phyloP scores from a whole-genome alignment of 35 echinoderm and acorn worm species.

The Ptychodera flava region DNA sequence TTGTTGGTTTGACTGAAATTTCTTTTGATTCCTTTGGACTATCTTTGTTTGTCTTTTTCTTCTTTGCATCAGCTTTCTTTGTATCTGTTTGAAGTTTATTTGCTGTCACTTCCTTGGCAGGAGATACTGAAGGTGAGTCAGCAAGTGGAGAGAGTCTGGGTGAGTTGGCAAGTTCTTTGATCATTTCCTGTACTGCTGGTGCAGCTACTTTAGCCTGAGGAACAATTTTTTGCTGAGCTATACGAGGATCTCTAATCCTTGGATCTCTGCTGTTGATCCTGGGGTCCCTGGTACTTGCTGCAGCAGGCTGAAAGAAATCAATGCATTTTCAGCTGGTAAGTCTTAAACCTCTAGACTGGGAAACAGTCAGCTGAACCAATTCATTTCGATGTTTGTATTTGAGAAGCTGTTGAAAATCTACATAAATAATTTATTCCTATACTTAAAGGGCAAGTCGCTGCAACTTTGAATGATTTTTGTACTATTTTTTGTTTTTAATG shows the following conservation, averaged over 20 bases:
- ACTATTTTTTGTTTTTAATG: too few relatives aligned
- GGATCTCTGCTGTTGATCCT: conserved; percentile 72
- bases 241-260: conserved; percentile 1
- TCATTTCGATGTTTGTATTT: too few relatives aligned
- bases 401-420: too few relatives aligned
- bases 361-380: too few relatives aligned
- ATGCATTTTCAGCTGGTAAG: too few relatives aligned
- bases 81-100: conserved; percentile 1
- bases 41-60: conserved; percentile 6
- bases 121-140: background rate
- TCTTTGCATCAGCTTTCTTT: conserved; percentile 15
- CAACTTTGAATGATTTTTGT: too few relatives aligned
- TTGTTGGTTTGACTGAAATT: background rate
- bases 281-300: conserved; percentile 42
- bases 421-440: too few relatives aligned
- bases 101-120: background rate
- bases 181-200: conserved; percentile 10
- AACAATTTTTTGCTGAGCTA: background rate
- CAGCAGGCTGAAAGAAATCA: background rate
- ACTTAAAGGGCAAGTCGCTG: too few relatives aligned
- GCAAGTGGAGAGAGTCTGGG: background rate
- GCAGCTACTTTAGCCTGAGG: conserved; percentile 11
- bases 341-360: too few relatives aligned
- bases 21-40: conserved; percentile 14
- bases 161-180: conserved; percentile 5